These are phyloP conservation scores for Limnephilus rhombicus DNA, from an alignment of 2,888 invertebrate species.

Conservation along the genomic window DNA sequence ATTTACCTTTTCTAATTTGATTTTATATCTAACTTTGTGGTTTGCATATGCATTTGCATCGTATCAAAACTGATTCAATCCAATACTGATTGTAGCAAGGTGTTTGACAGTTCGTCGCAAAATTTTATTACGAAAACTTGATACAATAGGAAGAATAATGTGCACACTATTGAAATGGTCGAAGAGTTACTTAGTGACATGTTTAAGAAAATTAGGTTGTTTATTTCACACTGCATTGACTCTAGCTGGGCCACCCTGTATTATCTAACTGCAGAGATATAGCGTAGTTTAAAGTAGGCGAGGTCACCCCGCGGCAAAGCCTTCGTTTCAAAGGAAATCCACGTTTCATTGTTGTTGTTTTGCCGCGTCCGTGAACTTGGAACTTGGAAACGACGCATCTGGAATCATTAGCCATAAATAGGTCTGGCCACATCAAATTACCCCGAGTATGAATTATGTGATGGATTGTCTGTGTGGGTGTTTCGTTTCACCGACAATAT, in stretches of 20 bases:
- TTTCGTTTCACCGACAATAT: neutral
- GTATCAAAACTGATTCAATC: too few species aligned
- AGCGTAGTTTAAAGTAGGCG: neutral
- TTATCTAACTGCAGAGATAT: neutral
- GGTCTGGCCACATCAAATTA: neutral
- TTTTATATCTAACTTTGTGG: neutral
- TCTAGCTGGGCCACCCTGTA: neutral
- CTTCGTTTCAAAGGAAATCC: constrained; percentile 31
- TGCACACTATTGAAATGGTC: neutral
- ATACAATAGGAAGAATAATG: neutral
- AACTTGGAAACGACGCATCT: neutral
- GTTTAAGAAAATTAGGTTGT: neutral
- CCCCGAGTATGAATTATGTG: neutral
- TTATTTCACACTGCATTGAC: neutral
- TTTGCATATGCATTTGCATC: too few species aligned
- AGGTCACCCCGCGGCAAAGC: constrained; percentile 32
- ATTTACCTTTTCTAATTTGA: neutral
- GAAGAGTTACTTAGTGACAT: too few species aligned
- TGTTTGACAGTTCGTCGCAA: neutral
- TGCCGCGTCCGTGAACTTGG: constrained; percentile 42
- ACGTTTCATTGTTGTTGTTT: constrained; percentile 23
- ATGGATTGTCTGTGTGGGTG: neutral
- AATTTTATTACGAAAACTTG: neutral
- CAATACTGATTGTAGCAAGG: neutral
- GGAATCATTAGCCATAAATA: constrained; percentile 12